Conservation (phyloP, 2,888 invertebrate species). For the Odontothrips loti region DNA sequence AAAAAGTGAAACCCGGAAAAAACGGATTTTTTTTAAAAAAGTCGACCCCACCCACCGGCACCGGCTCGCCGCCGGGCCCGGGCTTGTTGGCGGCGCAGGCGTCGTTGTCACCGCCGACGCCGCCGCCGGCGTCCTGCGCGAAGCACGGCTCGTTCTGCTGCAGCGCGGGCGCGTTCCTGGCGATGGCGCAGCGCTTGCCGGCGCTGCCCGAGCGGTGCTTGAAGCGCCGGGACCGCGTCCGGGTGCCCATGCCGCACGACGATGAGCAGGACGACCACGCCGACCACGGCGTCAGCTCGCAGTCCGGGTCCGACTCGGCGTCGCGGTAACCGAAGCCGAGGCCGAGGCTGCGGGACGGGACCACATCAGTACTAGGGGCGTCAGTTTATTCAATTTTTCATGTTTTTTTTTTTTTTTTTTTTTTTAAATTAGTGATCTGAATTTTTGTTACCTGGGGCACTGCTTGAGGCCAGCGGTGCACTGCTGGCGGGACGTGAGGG, state of each 20-base stretch:
- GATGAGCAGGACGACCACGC: conserved; percentile 83
- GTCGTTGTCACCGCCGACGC: background rate
- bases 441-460: conserved; percentile 13
- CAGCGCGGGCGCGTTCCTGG: background rate
- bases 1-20: background rate
- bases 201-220: conserved; percentile 59
- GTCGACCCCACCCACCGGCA: background rate
- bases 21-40: background rate
- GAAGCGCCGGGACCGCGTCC: conserved; percentile 70
- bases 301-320: background rate
- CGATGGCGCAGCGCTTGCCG: conserved; percentile 3
- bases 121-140: background rate
- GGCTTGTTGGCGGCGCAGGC: background rate
- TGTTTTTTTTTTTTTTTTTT: no score
- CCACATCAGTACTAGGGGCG: background rate
- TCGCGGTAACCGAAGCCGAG: background rate
- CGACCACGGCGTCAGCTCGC: conserved; percentile 13
- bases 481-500: conserved; percentile 13
- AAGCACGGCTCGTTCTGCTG: conserved; percentile 15
- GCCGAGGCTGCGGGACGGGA: background rate
- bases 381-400: no score
- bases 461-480: background rate
- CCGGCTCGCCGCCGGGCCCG: background rate
- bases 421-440: no score
- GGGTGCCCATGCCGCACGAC: conserved; percentile 74